Base-by-base conservation (phyloP, 2,888 invertebrate species). In the Apoderus coryli region DNA sequence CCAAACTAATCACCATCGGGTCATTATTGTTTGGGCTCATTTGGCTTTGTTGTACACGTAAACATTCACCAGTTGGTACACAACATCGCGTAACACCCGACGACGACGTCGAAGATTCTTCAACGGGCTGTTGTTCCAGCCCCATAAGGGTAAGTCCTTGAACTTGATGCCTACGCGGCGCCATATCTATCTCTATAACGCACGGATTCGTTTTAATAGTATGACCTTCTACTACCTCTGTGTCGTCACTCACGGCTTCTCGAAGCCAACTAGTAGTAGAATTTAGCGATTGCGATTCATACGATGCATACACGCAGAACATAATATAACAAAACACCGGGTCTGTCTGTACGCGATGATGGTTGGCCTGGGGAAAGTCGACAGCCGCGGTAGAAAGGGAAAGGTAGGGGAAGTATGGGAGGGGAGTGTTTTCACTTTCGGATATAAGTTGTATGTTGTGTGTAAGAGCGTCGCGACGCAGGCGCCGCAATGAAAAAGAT, bases 31-130 rank as follows among this genome's bases (percentile, higher is more conserved):
- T 50, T 32, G 48, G 43, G 14, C 53, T 46, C 11, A 39, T 28
- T 29, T 41, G 40, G 26, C 44, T 45, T 41, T 57, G 56, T 42
- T 55, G 67, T 40, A 65, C 72, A 48, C 81, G 74, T 36, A 80
- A 67, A 56, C 85, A 85, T 50, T 84, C 85, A 47, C 79, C 77
- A 44, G 63, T 68, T 34, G 86, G 86, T 29, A 80, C 77, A 63
- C 85, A 85, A 64, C 86, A 88, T 42, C 74, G 72, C 16, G 65
- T 65, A 44, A 65, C 64, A 37, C 47, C 47, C 19, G 19, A 6
- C 19, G 19, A 6, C 19, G 19, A 31, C 56, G 44, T 32, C 56
- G 44, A 38, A 59, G 52, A 45, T 54, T 56, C n/a, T n/a, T 44
- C 57, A 58, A 38, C 19, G 19, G 19, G 7, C 19, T 6, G 19